These are phyloP conservation scores for Microtus montanus DNA, from an alignment of 2,113 vertebrate species.

Conservation along the genomic window DNA sequence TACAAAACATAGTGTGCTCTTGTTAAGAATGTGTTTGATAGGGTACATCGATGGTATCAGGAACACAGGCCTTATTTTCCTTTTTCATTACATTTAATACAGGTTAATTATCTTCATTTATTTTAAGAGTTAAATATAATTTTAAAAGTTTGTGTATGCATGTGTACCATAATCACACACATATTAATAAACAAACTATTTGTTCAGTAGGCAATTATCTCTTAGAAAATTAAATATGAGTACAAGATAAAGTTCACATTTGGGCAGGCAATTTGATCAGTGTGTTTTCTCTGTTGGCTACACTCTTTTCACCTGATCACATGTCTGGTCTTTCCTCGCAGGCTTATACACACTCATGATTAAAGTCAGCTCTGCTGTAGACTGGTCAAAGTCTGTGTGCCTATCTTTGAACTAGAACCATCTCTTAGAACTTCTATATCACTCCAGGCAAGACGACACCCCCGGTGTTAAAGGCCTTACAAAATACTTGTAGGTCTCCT, in stretches of 20 bases:
- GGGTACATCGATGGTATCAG: background rate
- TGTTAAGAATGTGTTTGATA: background rate
- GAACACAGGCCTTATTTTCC: background rate
- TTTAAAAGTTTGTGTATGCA: background rate
- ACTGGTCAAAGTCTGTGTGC: background rate
- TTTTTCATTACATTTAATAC: constrained; percentile 54
- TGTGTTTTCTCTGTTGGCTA: background rate
- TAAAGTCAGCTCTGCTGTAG: background rate
- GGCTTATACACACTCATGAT: no score
- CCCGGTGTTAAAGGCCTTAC: no score
- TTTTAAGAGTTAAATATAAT: constrained; percentile 31
- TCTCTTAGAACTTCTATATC: background rate
- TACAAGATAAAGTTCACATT: background rate
- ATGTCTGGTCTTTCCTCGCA: background rate
- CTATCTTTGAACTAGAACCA: background rate
- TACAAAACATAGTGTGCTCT: background rate
- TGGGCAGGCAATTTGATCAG: background rate
- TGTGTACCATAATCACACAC: background rate
- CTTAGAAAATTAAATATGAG: background rate
- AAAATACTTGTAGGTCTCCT: background rate
- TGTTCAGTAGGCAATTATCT: background rate
- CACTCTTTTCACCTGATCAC: fast-evolving
- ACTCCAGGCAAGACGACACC: no score
- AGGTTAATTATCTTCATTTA: constrained; percentile 18
- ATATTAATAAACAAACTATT: background rate